Evolutionary conservation across 1,140 invertebrate species (phyloP).

Genomic region (Subanguina moxae): DNA sequence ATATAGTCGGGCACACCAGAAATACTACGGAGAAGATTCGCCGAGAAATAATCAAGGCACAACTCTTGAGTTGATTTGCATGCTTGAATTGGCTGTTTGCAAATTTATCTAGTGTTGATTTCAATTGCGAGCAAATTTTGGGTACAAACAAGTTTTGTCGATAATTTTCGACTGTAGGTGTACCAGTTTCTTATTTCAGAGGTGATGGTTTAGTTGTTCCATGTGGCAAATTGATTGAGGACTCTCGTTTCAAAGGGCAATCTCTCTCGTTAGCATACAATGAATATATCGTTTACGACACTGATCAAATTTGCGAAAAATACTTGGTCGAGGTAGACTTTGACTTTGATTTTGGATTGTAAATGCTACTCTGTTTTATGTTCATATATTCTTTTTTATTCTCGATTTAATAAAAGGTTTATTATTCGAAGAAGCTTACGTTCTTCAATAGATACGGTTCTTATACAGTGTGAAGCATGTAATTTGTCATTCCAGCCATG

Average conservation of each 20-base stretch:
- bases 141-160: too few species aligned
- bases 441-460: too few species aligned
- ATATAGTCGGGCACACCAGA: too few species aligned
- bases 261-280: slow-evolving; percentile 46
- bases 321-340: slow-evolving; percentile 65
- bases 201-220: slow-evolving; percentile 71
- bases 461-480: too few species aligned
- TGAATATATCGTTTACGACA: slow-evolving; percentile 66
- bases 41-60: too few species aligned
- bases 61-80: too few species aligned
- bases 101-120: too few species aligned
- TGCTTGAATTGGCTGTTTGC: too few species aligned
- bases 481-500: slow-evolving; percentile 42
- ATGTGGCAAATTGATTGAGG: slow-evolving; percentile 66
- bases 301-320: slow-evolving; percentile 74
- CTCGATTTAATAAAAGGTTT: too few species aligned
- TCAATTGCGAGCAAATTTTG: too few species aligned
- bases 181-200: slow-evolving; percentile 18
- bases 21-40: too few species aligned
- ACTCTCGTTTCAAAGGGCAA: slow-evolving; percentile 55
- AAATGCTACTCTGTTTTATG: not conserved
- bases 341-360: slow-evolving; percentile 3
- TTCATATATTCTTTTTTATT: not conserved
- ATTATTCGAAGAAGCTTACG: too few species aligned
- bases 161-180: not conserved